Base-by-base conservation (phyloP, 2,888 invertebrate genomes). In the Nesidiocoris tenuis region DNA sequence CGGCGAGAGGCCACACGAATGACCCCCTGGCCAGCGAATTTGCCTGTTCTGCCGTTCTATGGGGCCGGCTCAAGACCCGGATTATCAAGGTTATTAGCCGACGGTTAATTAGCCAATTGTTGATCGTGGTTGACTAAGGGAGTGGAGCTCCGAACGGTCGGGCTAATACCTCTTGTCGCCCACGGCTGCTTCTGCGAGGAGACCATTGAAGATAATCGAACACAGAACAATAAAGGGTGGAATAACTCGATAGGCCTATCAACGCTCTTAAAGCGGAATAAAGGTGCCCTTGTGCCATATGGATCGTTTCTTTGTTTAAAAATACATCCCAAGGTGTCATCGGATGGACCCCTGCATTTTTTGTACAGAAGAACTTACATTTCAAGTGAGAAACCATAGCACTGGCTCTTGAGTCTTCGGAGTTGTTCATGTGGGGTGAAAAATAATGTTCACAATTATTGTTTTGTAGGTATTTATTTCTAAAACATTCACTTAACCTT, bases 91-190 rank as follows among this genome's bases (percentile, higher is more conserved):
- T 65, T 65, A 65, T 65, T 39, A 17, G n/a, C 65, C 39, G 24
- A 23, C 39, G 65, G 19, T 39, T 65, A 65, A 65, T 65, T 65
- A 65, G 65, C 65, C 65, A 65, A 65, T 65, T 65, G 65, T 65
- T 65, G 65, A 65, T 65, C 25, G 65, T 39, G 12, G 25, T 39
- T 39, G 3, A 39, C 39, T 39, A 39, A 39, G 39, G 39, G 39
- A 12, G 3, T 3, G 12, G 39, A 39, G 39, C 39, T 39, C 3
- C n/a, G n/a, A n/a, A n/a, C n/a, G n/a, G n/a, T n/a, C n/a, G n/a
- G n/a, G n/a, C n/a, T 39, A 39, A 39, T 39, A 39, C 39, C 39
- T 39, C 39, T 39, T 39, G 39, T 39, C 39, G 39, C 39, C 12
- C 3, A 12, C 3, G 39, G 39, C 39, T 39, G 39, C 3, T 3